Conservation (phyloP, 1,140 invertebrate species). For the Aphis gossypii region DNA sequence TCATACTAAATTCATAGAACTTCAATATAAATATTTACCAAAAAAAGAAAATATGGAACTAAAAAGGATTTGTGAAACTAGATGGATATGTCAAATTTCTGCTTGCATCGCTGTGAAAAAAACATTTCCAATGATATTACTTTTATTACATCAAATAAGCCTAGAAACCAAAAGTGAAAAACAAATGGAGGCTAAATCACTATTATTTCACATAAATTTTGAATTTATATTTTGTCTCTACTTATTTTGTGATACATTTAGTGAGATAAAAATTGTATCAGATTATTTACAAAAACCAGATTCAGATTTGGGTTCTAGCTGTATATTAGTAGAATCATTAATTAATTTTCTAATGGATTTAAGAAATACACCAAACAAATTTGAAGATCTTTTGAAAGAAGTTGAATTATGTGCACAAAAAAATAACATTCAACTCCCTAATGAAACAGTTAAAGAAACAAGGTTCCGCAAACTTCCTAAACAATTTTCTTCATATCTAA, state of each 20-base stretch:
- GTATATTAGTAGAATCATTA: background rate
- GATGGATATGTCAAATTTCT: background rate
- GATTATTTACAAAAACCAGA: constrained; percentile 2
- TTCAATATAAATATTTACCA: background rate
- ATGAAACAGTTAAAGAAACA: background rate
- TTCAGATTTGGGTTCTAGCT: constrained; percentile 26
- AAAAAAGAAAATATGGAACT: background rate
- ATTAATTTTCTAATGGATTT: constrained; percentile 4
- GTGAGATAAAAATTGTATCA: background rate
- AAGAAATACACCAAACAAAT: background rate
- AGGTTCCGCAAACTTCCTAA: background rate
- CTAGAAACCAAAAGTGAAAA: background rate
- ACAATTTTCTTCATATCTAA: background rate
- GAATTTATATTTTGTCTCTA: background rate
- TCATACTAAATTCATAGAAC: background rate
- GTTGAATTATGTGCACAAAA: background rate
- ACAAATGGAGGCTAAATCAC: background rate
- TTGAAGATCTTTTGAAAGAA: constrained; percentile 23
- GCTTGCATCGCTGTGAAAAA: background rate
- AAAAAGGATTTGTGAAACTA: background rate
- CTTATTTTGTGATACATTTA: background rate
- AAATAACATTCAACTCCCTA: background rate
- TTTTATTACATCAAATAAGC: background rate
- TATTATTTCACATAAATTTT: background rate
- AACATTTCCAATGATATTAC: background rate